Evolutionary conservation across 2,797 vertebrate genomes (phyloP).

Genomic region (Nasua narica): DNA sequence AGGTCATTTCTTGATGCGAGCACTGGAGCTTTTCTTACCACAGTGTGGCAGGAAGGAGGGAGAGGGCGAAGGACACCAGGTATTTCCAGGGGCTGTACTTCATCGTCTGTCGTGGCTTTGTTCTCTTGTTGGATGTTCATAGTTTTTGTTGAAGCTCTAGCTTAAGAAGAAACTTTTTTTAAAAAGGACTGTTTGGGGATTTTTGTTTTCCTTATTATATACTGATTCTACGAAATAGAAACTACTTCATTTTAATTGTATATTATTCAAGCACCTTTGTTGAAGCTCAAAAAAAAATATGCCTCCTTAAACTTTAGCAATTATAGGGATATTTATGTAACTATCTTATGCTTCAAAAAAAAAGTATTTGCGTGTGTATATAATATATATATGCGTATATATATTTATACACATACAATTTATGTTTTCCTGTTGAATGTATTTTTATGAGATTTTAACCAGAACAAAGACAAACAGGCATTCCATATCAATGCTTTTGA

Average conservation of each 20-base stretch:
- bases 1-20: slow-evolving; percentile 82
- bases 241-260: slow-evolving; percentile 91
- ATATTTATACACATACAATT: slow-evolving; percentile 86
- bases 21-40: slow-evolving; percentile 84
- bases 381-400: slow-evolving; percentile 84
- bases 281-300: slow-evolving; percentile 87
- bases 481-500: slow-evolving; percentile 88
- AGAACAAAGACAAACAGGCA: slow-evolving; percentile 89
- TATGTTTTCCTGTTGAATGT: slow-evolving; percentile 93
- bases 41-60: slow-evolving; percentile 79
- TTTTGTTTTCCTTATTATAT: slow-evolving; percentile 86
- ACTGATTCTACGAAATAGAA: slow-evolving; percentile 88
- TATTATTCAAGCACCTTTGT: slow-evolving; percentile 94
- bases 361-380: slow-evolving; percentile 90
- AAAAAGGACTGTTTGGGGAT: slow-evolving; percentile 82
- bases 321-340: slow-evolving; percentile 94
- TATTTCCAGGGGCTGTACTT: slow-evolving; percentile 82
- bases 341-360: slow-evolving; percentile 90
- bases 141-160: slow-evolving; percentile 85
- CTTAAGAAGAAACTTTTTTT: slow-evolving; percentile 75
- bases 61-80: slow-evolving; percentile 80
- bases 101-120: slow-evolving; percentile 79
- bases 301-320: slow-evolving; percentile 90
- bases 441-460: slow-evolving; percentile 93
- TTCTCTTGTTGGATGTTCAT: slow-evolving; percentile 82